These are phyloP conservation scores for Forbesichthys papilliferus DNA, from an alignment of 2,113 vertebrate species.

Conservation along the genomic window DNA sequence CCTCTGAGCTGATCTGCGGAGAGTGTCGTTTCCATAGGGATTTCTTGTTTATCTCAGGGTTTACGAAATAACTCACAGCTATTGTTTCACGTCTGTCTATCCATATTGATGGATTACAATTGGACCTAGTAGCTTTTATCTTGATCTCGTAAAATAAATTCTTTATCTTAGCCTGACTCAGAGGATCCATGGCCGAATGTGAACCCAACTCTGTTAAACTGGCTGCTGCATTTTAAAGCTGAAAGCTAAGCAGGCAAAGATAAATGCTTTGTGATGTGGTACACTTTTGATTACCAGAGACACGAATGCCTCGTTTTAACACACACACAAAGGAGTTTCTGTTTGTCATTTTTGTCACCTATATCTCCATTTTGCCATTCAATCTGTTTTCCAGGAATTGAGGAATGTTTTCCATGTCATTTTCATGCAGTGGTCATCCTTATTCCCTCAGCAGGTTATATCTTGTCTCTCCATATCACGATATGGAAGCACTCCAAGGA, in stretches of 20 bases:
- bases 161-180: conserved; percentile 8
- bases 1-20: conserved; percentile 28
- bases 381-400: not conserved
- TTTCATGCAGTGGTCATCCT: not conserved
- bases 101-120: conserved; percentile 37
- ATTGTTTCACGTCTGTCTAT: conserved; percentile 39
- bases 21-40: conserved; percentile 52
- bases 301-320: conserved; percentile 10
- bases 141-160: conserved; percentile 29
- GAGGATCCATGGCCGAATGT: conserved; percentile 16
- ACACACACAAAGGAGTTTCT: not conserved
- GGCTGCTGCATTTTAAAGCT: conserved; percentile 13
- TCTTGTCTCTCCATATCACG: conserved; percentile 14
- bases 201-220: conserved; percentile 32
- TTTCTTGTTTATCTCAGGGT: conserved; percentile 38
- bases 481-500: conserved; percentile 33
- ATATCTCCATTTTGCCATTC: conserved; percentile 11
- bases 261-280: not conserved
- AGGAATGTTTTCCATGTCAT: not conserved
- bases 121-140: conserved; percentile 30
- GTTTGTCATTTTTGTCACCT: conserved; percentile 1
- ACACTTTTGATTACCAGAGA: not conserved
- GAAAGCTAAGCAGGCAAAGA: conserved; percentile 3
- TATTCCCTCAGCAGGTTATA: not conserved
- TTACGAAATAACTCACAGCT: conserved; percentile 47